phyloP scores from a whole-genome alignment of 2,888 invertebrate genomes.

The Muschampia plurimacula region DNA sequence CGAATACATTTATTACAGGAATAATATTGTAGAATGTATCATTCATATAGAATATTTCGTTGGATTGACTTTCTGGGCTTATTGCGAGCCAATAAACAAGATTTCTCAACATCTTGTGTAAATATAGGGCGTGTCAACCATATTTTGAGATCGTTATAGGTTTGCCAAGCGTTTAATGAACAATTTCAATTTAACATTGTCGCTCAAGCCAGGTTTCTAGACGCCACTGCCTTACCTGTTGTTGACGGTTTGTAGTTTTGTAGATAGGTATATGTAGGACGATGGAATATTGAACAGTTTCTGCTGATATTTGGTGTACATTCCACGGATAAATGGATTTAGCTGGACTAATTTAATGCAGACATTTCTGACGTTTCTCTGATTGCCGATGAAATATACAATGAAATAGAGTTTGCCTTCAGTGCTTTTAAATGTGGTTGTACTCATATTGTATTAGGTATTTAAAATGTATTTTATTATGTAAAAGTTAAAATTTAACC shows the following conservation, averaged over 20 bases:
- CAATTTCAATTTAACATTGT: conserved; percentile 11
- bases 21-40: background rate
- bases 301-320: conserved; percentile 13
- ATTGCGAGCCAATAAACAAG: background rate
- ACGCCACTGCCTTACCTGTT: background rate
- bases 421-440: background rate
- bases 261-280: background rate
- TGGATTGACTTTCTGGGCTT: background rate
- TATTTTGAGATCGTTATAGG: background rate
- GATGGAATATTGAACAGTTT: conserved; percentile 17
- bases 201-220: background rate
- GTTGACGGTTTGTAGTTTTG: background rate
- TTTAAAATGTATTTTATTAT: too few relatives aligned
- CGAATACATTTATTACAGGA: background rate
- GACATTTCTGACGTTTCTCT: background rate
- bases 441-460: background rate
- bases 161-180: background rate
- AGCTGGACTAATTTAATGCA: background rate
- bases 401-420: background rate
- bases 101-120: background rate
- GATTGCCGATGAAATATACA: background rate
- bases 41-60: background rate
- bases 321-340: conserved; percentile 7
- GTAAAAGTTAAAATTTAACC: too few relatives aligned
- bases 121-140: background rate